A percentile compares a stretch with the other conserved stretches of the same genome.
phyloP scores from a whole-genome alignment of 2,113 vertebrate species.

The Oreochromis niloticus region DNA sequence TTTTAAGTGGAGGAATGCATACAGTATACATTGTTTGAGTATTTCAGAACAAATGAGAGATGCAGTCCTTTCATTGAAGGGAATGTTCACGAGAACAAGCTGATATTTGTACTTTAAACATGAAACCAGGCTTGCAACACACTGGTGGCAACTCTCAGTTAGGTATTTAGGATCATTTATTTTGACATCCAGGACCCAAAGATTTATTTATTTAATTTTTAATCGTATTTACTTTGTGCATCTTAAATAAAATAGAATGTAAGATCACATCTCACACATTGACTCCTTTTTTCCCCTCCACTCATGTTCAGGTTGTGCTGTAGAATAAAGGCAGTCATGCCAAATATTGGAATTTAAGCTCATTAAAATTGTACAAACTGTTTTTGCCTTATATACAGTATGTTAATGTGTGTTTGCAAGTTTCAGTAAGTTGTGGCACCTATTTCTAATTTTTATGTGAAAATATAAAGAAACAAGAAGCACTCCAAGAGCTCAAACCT shows the following conservation, averaged over 20 bases:
- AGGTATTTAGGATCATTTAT: background rate
- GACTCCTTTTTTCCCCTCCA: background rate
- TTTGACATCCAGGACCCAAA: background rate
- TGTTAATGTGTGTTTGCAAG: background rate
- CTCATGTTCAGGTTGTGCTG: background rate
- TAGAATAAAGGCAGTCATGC: accelerated
- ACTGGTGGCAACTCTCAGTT: background rate
- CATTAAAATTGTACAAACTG: background rate
- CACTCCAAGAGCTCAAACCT: background rate
- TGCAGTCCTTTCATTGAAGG: background rate
- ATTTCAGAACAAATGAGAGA: background rate
- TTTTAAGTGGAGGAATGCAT: background rate
- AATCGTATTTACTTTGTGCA: background rate
- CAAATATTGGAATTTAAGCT: background rate
- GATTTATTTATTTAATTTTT: background rate
- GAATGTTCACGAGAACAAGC: background rate
- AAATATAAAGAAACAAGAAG: background rate
- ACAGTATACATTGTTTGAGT: background rate
- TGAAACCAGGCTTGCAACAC: background rate
- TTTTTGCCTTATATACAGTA: background rate
- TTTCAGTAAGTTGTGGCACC: background rate
- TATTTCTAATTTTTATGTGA: background rate
- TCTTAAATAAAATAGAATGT: background rate
- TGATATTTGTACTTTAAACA: background rate
- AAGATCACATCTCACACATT: background rate